phyloP scores from a whole-genome alignment of 2,113 vertebrate genomes.

The Acrocephalus arundinaceus region DNA sequence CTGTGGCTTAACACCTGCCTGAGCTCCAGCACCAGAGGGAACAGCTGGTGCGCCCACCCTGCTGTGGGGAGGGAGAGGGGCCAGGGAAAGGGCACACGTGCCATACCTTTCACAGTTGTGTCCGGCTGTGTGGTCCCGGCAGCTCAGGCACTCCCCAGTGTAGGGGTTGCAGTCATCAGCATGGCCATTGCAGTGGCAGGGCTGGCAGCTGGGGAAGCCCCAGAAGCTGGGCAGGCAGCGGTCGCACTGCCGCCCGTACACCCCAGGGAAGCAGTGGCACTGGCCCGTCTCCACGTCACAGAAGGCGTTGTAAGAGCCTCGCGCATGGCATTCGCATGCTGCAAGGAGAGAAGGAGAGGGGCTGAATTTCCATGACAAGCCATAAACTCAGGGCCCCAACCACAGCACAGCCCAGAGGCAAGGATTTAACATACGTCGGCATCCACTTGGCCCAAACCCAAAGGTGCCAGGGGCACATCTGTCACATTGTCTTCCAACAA shows the following conservation, averaged over 20 bases:
- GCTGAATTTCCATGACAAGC: rapidly evolving
- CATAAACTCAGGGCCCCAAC: background rate
- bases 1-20: background rate
- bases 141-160: conserved; percentile 84
- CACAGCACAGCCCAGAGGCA: background rate
- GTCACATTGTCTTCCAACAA: conserved; percentile 89
- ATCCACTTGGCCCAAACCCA: conserved; percentile 91
- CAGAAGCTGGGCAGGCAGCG: conserved; percentile 88
- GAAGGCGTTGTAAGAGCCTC: conserved; percentile 83
- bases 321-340: conserved; percentile 88
- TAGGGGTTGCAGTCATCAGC: conserved; percentile 80
- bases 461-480: conserved; percentile 88
- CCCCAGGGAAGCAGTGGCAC: conserved; percentile 86
- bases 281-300: conserved; percentile 86
- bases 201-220: conserved; percentile 91
- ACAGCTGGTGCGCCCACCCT: background rate
- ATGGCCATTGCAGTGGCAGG: conserved; percentile 91
- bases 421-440: conserved; percentile 80
- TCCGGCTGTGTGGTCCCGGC: conserved; percentile 84
- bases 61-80: background rate
- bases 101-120: conserved; percentile 87
- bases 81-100: rapidly evolving
- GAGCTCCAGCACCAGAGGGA: background rate
- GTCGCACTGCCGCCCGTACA: conserved; percentile 86
- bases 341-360: background rate